A percentile compares a stretch with the other conserved stretches of the same genome.
phyloP scores from a whole-genome alignment of 2,888 invertebrate genomes.

The Nycteola revayana region DNA sequence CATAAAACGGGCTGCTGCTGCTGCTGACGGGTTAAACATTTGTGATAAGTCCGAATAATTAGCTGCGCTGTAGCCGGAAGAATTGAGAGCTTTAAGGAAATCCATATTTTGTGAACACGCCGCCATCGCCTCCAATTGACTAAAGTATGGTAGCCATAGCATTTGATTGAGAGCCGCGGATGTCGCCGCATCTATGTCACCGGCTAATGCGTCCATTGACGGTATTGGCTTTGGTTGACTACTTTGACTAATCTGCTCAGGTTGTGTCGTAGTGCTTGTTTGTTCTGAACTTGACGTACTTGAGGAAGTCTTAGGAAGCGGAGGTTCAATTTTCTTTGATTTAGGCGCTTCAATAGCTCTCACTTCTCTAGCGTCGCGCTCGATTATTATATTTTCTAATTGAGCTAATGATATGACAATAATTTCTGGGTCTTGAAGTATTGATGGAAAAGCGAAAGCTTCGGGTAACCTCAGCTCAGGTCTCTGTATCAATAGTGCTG shows the following conservation, averaged over 20 bases:
- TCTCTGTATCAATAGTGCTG: slow-evolving; percentile 85
- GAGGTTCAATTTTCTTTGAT: slow-evolving; percentile 32
- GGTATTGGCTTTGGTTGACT: slow-evolving; percentile 58
- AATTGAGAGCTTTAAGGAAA: slow-evolving; percentile 80
- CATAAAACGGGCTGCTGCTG: slow-evolving; percentile 57
- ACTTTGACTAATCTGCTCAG: slow-evolving; percentile 41
- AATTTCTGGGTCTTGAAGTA: slow-evolving; percentile 89
- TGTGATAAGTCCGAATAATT: slow-evolving; percentile 77
- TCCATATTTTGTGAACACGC: slow-evolving; percentile 82
- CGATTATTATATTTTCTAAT: slow-evolving; percentile 84
- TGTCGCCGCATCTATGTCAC: slow-evolving; percentile 86
- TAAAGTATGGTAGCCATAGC: slow-evolving; percentile 88
- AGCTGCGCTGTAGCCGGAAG: slow-evolving; percentile 69
- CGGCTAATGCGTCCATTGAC: slow-evolving; percentile 74
- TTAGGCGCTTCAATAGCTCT: slow-evolving; percentile 38
- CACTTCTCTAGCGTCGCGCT: slow-evolving; percentile 70
- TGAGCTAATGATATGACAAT: slow-evolving; percentile 89
- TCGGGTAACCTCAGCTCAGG: slow-evolving; percentile 89
- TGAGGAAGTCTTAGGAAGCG: slow-evolving; percentile 40
- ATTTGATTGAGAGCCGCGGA: slow-evolving; percentile 87
- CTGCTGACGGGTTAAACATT: slow-evolving; percentile 59
- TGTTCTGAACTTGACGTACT: slow-evolving; percentile 44
- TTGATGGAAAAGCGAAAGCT: slow-evolving; percentile 86
- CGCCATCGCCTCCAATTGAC: slow-evolving; percentile 83
- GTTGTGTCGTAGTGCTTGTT: slow-evolving; percentile 34